Base-by-base conservation (phyloP, 1,140 invertebrate species). In the Hyles vespertilio region DNA sequence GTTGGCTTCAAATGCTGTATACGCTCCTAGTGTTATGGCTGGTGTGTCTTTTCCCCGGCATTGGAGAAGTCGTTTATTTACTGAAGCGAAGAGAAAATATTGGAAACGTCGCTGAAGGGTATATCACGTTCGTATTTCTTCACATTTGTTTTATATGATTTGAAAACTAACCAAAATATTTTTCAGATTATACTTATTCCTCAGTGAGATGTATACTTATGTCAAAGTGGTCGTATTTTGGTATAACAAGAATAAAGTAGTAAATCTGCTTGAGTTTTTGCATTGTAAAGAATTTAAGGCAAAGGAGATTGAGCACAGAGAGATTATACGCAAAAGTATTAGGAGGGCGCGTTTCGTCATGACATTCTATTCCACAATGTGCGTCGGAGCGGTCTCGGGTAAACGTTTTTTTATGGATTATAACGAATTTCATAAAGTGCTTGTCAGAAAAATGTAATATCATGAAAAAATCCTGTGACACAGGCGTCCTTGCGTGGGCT, bases 201-300 rank as follows among this genome's bases (percentile, higher is more conserved):
- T 89, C 12, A 90, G 89, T 59, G 89, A 90, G 74, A 87, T 87
- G 78, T 90, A 89, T 58, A 90, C 87, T 12, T 87, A 84, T 59
- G 79, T 90, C 60, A 90, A 90, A 75, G 57, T 90, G 7, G 74
- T 73, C 7, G 85, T 84, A 40, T 89, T 90, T 67, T 85, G 87
- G 82, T 69, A 81, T 56, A 89, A 90, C 52, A 87, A 77, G 55
- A 64, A 76, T 11, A 83, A 89, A 75, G 80, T 90, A 48, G 60
- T 84, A 50, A 72, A 69, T 55, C 72, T 89, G 6, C 70, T 89
- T 7, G 57, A 84, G 60, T 89, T 81, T 72, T 67, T 89, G 54
- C 64, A 84, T 56, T 83, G 87, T 49, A 62, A 81, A 10, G 84
- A 89, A 61, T 89, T 89, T 63, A 81, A 83, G 53, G 78, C 81